Percentiles rank a stretch among this genome's conserved stretches.
phyloP scores from a whole-genome alignment of 1,140 invertebrate genomes.

The Cyclargus thomasi region DNA sequence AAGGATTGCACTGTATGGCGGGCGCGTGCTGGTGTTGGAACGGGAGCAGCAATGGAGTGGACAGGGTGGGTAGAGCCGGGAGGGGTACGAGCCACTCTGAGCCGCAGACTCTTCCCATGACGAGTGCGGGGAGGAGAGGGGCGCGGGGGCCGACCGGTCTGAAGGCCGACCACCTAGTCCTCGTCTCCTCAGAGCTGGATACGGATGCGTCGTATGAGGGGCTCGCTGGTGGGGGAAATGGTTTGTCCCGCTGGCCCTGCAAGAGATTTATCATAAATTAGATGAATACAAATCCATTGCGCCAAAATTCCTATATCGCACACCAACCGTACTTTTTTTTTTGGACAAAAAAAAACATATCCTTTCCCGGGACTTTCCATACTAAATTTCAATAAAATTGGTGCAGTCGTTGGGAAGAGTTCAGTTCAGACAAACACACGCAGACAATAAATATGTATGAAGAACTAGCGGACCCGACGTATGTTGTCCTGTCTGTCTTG shows the following conservation, averaged over 20 bases:
- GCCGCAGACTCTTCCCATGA: conserved; percentile 65
- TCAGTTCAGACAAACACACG: too few relatives aligned
- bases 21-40: conserved; percentile 51
- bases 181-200: conserved; percentile 51
- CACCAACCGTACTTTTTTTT: too few relatives aligned
- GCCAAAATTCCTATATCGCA: too few relatives aligned
- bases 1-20: conserved; percentile 44
- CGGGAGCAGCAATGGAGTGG: conserved; percentile 49
- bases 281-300: too few relatives aligned
- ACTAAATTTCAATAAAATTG: too few relatives aligned
- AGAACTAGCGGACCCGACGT: too few relatives aligned
- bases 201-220: conserved; percentile 45
- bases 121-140: conserved; percentile 52
- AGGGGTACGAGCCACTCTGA: conserved; percentile 64
- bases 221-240: conserved; percentile 26
- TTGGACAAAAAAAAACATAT: too few relatives aligned
- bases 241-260: conserved; percentile 46
- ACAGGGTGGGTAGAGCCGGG: conserved; percentile 52
- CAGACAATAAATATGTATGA: too few relatives aligned
- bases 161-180: conserved; percentile 62
- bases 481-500: too few relatives aligned
- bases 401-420: too few relatives aligned
- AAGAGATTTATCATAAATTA: conserved; percentile 18
- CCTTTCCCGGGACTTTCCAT: too few relatives aligned
- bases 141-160: conserved; percentile 57